Evolutionary conservation across 2,113 vertebrate species (phyloP).

Genomic region (Mus musculus): GRCm39 chr13:71389501-71390000

Average conservation of each 20-base stretch:
- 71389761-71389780: not conserved
- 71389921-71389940: not conserved
- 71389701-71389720: not conserved
- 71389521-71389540: constrained; percentile 81
- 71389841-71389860: rapidly evolving
- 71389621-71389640: rapidly evolving
- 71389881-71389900: not conserved
- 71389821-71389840: not conserved
- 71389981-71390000: not conserved
- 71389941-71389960: not conserved
- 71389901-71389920: not conserved
- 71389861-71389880: not conserved
- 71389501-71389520: constrained; percentile 86
- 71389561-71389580: rapidly evolving
- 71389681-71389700: not conserved
- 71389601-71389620: rapidly evolving
- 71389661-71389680: rapidly evolving
- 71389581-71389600: rapidly evolving
- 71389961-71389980: not conserved
- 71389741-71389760: not conserved
- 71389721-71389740: not conserved
- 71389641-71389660: not conserved
- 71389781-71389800: not conserved
- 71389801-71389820: not conserved
- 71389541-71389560: rapidly evolving